Percentiles rank a stretch among this genome's conserved stretches.
phyloP scores from a whole-genome alignment of 2,797 vertebrate genomes.

The Eospalax fontanierii region DNA sequence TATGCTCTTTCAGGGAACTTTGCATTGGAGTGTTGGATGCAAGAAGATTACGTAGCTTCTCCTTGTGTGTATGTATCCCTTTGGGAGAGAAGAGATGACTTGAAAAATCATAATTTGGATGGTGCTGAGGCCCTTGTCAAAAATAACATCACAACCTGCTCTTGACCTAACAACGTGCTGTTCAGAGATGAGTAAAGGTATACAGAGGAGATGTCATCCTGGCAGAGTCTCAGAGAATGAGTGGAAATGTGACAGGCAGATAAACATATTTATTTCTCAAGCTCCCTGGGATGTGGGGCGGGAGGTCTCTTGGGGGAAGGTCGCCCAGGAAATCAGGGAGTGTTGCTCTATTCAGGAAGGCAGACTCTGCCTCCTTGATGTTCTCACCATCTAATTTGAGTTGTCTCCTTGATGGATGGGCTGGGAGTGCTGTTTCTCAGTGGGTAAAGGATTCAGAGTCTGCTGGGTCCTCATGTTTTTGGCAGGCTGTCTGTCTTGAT shows the following conservation, averaged over 20 bases:
- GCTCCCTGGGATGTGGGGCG: not conserved
- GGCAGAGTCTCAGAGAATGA: not conserved
- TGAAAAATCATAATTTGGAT: not conserved
- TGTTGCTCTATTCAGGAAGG: slow-evolving; percentile 25
- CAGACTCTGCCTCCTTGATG: slow-evolving; percentile 46
- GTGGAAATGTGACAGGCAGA: slow-evolving; percentile 19
- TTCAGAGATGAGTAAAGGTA: not conserved
- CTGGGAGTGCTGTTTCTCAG: slow-evolving; percentile 64
- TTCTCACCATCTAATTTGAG: slow-evolving; percentile 72
- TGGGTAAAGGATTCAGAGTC: slow-evolving; percentile 71
- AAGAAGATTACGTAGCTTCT: not conserved
- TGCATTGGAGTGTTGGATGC: not conserved
- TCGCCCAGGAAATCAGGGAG: slow-evolving; percentile 22
- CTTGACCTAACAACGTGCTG: not conserved
- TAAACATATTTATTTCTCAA: not conserved
- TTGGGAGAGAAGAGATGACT: not conserved
- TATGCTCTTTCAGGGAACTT: not conserved
- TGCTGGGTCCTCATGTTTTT: slow-evolving; percentile 75
- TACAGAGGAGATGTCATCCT: not conserved
- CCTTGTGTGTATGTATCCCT: not conserved
- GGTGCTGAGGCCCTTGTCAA: not conserved
- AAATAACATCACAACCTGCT: slow-evolving; percentile 17
- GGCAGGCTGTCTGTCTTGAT: slow-evolving; percentile 85
- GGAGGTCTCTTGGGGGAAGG: not conserved
- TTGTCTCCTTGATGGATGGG: slow-evolving; percentile 80